Percentiles rank a stretch among this genome's conserved stretches.
Conservation (phyloP, 2,113 vertebrate species). For the Phaetusa simplex region DNA sequence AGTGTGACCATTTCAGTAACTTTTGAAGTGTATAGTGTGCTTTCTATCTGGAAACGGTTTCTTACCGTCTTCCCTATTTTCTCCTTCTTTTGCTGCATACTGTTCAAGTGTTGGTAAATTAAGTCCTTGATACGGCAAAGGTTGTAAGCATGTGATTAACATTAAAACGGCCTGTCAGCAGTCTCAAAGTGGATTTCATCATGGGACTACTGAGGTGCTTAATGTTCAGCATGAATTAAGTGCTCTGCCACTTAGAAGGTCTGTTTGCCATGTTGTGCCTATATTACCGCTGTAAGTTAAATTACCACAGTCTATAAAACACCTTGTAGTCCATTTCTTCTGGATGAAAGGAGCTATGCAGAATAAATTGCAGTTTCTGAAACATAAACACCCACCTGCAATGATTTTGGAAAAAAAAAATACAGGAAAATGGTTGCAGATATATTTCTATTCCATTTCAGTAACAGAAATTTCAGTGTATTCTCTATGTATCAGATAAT, state of each 20-base stretch:
- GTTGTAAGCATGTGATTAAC: slow-evolving; percentile 18
- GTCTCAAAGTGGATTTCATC: slow-evolving; percentile 9
- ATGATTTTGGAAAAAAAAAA: background rate
- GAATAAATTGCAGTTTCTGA: slow-evolving; percentile 40
- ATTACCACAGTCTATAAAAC: slow-evolving; percentile 49
- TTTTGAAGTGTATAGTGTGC: background rate
- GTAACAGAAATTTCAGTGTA: background rate
- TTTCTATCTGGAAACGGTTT: background rate
- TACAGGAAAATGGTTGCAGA: background rate
- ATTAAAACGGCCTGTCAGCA: slow-evolving; percentile 22
- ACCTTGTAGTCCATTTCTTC: slow-evolving; percentile 51
- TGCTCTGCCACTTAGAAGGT: slow-evolving; percentile 16
- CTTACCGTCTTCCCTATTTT: background rate
- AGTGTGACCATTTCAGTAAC: background rate
- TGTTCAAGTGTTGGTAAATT: background rate
- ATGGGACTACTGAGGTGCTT: slow-evolving; percentile 32
- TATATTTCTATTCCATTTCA: background rate
- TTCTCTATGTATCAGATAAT: background rate
- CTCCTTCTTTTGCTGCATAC: background rate
- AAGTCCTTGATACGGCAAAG: background rate
- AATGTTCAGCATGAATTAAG: slow-evolving; percentile 48
- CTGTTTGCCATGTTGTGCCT: slow-evolving; percentile 49
- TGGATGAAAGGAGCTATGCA: slow-evolving; percentile 42
- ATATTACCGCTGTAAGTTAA: slow-evolving; percentile 19
- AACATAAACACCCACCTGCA: slow-evolving; percentile 39